Conservation (phyloP, 53 echinoderm and acorn worm genomes). For the Hippasteria phrygiana region DNA sequence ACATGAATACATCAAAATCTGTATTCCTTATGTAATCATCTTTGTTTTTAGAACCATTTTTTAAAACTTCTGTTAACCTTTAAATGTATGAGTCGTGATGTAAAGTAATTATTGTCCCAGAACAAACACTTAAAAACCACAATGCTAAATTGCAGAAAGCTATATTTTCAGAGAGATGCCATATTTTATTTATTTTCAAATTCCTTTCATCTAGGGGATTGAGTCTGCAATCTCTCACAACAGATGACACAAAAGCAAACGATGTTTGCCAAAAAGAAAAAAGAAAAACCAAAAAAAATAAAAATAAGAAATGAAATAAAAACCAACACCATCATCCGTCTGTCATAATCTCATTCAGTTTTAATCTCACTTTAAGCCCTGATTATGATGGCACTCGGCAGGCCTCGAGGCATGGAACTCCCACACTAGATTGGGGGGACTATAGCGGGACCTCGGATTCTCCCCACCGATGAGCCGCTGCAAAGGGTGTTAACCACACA, state of each 20-base stretch:
- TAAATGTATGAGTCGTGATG: too few relatives aligned
- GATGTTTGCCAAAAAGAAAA: background rate
- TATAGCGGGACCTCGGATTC: background rate
- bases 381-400: constrained; percentile 37
- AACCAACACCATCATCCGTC: background rate
- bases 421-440: background rate
- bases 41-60: too few relatives aligned
- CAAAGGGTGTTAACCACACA: too few relatives aligned
- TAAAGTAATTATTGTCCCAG: too few relatives aligned
- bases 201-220: background rate
- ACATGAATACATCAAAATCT: too few relatives aligned
- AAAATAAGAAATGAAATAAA: background rate
- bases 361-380: constrained; percentile 50
- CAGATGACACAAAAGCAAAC: background rate
- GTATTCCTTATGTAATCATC: too few relatives aligned
- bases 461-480: too few relatives aligned
- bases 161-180: background rate
- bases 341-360: constrained; percentile 47
- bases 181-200: background rate
- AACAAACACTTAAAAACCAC: too few relatives aligned
- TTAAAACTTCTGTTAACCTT: too few relatives aligned
- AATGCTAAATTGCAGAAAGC: too few relatives aligned
- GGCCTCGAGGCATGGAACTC: background rate
- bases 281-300: background rate
- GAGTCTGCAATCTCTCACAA: background rate